Evolutionary conservation across 2,888 invertebrate genomes (phyloP).

Genomic region (Drosophila peninsularis): DNA sequence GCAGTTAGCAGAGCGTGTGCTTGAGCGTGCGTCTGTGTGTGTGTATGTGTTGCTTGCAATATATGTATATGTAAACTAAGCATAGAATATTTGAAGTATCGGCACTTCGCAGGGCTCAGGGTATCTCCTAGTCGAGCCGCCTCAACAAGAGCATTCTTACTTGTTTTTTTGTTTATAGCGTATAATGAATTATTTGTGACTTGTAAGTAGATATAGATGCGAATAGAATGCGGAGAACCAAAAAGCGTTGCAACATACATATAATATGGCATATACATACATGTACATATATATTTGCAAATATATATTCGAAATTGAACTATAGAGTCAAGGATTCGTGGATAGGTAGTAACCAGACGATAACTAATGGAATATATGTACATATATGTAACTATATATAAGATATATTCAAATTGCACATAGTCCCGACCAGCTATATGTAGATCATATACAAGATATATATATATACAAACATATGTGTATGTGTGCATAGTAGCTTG

Average conservation of each 20-base stretch:
- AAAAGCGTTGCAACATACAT: slow-evolving; percentile 28
- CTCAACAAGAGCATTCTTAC: too few species aligned
- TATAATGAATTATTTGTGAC: slow-evolving; percentile 24
- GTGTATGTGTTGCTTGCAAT: too few species aligned
- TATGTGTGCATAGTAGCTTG: neutral
- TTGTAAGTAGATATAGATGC: slow-evolving; percentile 40
- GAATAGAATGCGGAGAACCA: slow-evolving; percentile 56
- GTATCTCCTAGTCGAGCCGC: too few species aligned
- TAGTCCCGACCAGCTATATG: slow-evolving; percentile 34
- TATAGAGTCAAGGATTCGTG: slow-evolving; percentile 40
- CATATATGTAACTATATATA: neutral
- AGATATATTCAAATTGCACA: slow-evolving; percentile 43
- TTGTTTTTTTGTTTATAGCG: slow-evolving; percentile 11
- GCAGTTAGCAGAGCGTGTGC: too few species aligned
- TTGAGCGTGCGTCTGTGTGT: too few species aligned
- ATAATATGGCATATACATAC: slow-evolving; percentile 46
- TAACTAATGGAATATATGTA: neutral
- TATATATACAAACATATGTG: neutral
- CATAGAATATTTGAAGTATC: too few species aligned
- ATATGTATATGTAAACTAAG: too few species aligned
- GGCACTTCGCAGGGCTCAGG: too few species aligned
- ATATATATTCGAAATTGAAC: slow-evolving; percentile 42
- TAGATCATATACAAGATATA: neutral
- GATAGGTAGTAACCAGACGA: neutral
- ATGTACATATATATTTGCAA: neutral